Base-by-base conservation (phyloP, 2,113 vertebrate genomes). In the Chaenocephalus aceratus region DNA sequence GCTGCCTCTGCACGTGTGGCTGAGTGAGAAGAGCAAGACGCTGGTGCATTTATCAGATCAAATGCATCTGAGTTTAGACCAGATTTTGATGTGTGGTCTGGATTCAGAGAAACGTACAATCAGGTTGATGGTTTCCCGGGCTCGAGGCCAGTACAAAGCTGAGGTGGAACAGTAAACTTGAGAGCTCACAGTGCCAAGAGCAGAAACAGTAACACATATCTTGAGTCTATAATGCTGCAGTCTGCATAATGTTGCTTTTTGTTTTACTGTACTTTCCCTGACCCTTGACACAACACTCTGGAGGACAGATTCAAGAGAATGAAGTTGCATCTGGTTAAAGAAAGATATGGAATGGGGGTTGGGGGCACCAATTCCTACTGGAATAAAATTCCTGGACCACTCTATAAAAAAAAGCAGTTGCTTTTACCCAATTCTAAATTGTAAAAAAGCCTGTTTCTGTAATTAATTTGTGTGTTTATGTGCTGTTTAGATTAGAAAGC, bases 401-500 rank as follows among this genome's bases (percentile, higher is more conserved):
- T 6, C 36, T 6, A 8, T 7, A 41, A 41, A 41, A 41, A 41
- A 41, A 41, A 30, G 30, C 30, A 30, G 10, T 41, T 21, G 21
- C 52, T 16, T 48, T 12, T 41, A 41, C 5, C 36, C 5, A 41
- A 41, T 41, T 41, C 36, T 41, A 7, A 62, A 21, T 11, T 34
- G 30, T 44, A n/a, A 44, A 41, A 51, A 64, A 34, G 1, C 11
- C 11, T 26, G 13, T 70, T 49, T 77, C 66, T 45, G 13, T 51
- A 58, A 53, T n/a, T 45, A n/a, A 58, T 66, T n/a, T 34, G 21
- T 73, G 52, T 45, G 0, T 77, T 65, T 59, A 83, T 76, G n/a
- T 12, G 3, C 34, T 14, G 48, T 23, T 72, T 51, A 11, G 56
- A 75, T 52, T 41, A 57, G 67, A 41, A 10, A 58, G 26, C 36